Evolutionary conservation across 2,888 invertebrate genomes (phyloP), one percentile per base, ranked within the genome.

Genomic region (Drosophila koepferae): DNA sequence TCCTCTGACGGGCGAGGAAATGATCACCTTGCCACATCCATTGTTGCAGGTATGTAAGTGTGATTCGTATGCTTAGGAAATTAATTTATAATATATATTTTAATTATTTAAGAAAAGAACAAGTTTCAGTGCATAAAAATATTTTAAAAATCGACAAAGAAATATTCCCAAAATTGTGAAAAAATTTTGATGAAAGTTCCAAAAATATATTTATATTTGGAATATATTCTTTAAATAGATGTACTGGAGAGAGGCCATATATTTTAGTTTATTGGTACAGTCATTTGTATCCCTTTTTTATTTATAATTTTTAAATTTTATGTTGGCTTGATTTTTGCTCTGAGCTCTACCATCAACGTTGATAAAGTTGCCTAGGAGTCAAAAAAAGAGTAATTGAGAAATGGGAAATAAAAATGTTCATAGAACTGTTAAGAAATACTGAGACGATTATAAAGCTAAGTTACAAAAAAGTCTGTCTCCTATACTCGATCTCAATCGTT

Each of bases 1-100:
- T 9, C 96, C 96, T 0, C 91, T 97, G 12, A 96, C 96, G 0
- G 97, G 97, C 0, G 95, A 97, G 49, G 97, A 97, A 92, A 92
- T 95, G 0, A 91, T 97, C 0, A 94, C 94, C 0, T 92, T 96
- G 53, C 96, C 97, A 0, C 96, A 97, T 93, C 91, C 96, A 0
- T 94, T 97, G 71, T 94, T 97, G 79, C 87, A 96, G 93, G 97
- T 96, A 94, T 94, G 93, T 74, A 34, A 18, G 43, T 9, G 2
- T 9, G 43, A 4, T 48, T 9, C 14, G 10, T 20, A 41, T n/a
- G 12, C n/a, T 31, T 23, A 14, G 23, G 28, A 36, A 36, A 20
- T 28, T 5, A 28, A 28, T 16, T 23, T 28, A 28, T 28, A 28
- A 28, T 28, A 28, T 28, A 6, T 28, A 28, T 28, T 6, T 28